A percentile compares a stretch with the other conserved stretches of the same genome.
Conservation (phyloP, 1,140 invertebrate species). For the Anastrepha obliqua region DNA sequence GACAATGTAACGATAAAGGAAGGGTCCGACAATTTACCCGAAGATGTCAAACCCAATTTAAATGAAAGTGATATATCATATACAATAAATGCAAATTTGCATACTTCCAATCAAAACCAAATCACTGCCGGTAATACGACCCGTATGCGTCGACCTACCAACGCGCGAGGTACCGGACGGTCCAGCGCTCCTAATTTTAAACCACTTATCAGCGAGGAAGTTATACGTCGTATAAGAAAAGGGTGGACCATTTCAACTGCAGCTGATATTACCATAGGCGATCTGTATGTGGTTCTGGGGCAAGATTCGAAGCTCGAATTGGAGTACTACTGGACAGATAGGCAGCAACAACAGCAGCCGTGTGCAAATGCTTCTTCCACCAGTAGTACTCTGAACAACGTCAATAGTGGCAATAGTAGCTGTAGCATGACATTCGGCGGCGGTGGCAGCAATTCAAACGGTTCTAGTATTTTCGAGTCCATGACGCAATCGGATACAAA, state of each 20-base stretch:
- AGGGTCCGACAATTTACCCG: neutral
- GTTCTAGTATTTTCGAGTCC: neutral
- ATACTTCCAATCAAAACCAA: constrained; percentile 13
- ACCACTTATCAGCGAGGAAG: constrained; percentile 73
- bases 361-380: neutral
- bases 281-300: constrained; percentile 93
- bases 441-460: neutral
- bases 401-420: neutral
- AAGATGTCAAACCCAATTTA: neutral
- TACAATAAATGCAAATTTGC: constrained; percentile 24
- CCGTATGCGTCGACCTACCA: constrained; percentile 6
- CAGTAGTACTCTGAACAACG: neutral
- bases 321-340: constrained; percentile 88
- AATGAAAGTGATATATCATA: neutral
- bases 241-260: constrained; percentile 88
- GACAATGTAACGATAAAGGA: neutral
- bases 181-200: constrained; percentile 60
- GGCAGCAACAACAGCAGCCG: constrained; percentile 25
- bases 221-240: constrained; percentile 78
- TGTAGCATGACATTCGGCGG: neutral
- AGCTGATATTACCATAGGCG: constrained; percentile 88
- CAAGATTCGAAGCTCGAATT: constrained; percentile 85
- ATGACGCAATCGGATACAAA: constrained; percentile 32
- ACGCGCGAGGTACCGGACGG: constrained; percentile 33
- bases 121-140: constrained; percentile 13